Evolutionary conservation across 2,888 invertebrate species (phyloP).

Genomic region (Sabatieria punctata): DNA sequence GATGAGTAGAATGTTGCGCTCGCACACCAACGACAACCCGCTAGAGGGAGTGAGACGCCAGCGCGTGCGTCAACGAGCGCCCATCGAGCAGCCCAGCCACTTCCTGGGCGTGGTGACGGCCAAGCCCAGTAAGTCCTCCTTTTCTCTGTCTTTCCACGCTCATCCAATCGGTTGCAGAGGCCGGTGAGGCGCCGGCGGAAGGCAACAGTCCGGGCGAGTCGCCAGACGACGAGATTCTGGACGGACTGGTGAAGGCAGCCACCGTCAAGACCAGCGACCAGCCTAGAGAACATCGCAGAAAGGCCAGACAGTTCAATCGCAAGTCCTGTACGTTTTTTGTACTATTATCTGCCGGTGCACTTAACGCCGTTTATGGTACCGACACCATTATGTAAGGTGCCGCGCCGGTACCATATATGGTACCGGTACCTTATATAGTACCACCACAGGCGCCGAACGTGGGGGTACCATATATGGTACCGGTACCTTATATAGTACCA

Average conservation of each 20-base stretch:
- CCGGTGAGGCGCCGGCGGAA: slow-evolving; percentile 8
- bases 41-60: too few relatives aligned
- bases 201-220: slow-evolving; percentile 37
- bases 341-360: not conserved
- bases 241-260: slow-evolving; percentile 80
- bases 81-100: slow-evolving; percentile 18
- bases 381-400: too few relatives aligned
- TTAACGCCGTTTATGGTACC: too few relatives aligned
- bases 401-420: too few relatives aligned
- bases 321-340: slow-evolving; percentile 35
- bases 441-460: too few relatives aligned
- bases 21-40: too few relatives aligned
- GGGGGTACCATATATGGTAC: too few relatives aligned
- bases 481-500: too few relatives aligned
- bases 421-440: too few relatives aligned
- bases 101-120: too few relatives aligned
- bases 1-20: slow-evolving; percentile 4
- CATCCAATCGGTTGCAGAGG: not conserved
- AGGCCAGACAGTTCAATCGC: slow-evolving; percentile 34
- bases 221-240: slow-evolving; percentile 80
- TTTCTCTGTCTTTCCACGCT: not conserved
- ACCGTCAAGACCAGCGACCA: slow-evolving; percentile 39
- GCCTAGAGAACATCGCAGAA: slow-evolving; percentile 31
- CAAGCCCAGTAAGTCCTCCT: too few relatives aligned
- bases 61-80: slow-evolving; percentile 9